Percentiles rank a stretch among this genome's conserved stretches.
These are phyloP conservation scores for Neotoxoptera formosana DNA, from an alignment of 1,140 invertebrate species.

Conservation along the genomic window DNA sequence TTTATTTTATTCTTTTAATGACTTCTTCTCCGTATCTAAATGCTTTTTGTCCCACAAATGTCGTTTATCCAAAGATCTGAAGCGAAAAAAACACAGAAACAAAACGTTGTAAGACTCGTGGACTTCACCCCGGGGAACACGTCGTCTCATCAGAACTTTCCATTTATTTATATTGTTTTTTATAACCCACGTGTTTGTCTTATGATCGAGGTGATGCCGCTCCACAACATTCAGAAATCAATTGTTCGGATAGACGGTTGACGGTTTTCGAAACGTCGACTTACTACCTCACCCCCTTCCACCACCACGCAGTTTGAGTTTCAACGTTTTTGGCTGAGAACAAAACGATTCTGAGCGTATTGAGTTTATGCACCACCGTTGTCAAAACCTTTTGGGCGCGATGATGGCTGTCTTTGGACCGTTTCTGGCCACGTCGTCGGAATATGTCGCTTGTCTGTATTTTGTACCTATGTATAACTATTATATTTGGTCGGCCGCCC, in stretches of 20 bases:
- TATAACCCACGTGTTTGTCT: not conserved
- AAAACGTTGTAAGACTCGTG: not conserved
- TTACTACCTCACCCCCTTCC: not conserved
- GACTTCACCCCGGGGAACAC: not conserved
- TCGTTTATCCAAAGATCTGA: not conserved
- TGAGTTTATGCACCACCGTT: not conserved
- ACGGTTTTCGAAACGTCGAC: not conserved
- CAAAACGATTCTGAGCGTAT: not conserved
- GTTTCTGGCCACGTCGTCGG: not conserved
- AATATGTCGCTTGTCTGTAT: not conserved
- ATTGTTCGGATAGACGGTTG: not conserved
- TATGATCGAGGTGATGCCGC: not conserved
- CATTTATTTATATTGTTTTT: slow-evolving; percentile 1
- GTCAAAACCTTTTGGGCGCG: not conserved
- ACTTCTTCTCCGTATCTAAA: not conserved
- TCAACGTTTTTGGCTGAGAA: not conserved
- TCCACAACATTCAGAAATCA: not conserved
- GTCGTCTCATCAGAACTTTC: not conserved
- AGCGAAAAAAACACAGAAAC: not conserved
- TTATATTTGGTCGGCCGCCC: not conserved
- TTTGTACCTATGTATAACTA: not conserved
- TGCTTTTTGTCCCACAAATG: not conserved
- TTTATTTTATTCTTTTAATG: not conserved
- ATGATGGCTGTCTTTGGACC: not conserved
- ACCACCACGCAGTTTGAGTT: not conserved